Base-by-base conservation (phyloP, 2,888 invertebrate species). In the Chalcosyrphus nemorum region DNA sequence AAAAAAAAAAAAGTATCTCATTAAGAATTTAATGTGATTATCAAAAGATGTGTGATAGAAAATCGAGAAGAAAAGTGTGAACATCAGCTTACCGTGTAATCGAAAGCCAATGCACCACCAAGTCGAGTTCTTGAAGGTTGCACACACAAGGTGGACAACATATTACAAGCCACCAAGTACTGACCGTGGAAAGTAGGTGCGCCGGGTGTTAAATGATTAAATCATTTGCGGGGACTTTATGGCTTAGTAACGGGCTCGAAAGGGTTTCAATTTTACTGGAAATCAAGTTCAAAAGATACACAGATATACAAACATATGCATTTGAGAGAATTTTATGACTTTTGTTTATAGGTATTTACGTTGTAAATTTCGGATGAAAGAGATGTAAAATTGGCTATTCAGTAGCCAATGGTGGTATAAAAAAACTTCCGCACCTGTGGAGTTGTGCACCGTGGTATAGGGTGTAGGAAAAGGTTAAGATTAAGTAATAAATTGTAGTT, bases 11-110 rank as follows among this genome's bases (percentile, higher is more conserved):
- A 52, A 32, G 41, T 68, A 57, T 66, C 76, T 76, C 59, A 76
- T 76, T 76, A 76, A 50, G 76, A 59, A 68, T 66, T 76, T 76
- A 66, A 76, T 76, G 57, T 66, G 75, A 59, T 66, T 50, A 76
- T 59, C 74, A 75, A 38, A 56, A 68, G 9, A 50, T 50, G n/a
- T n/a, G n/a, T n/a, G 7, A 21, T 24, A 47, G 27, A 50, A 50
- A 21, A 27, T 4, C n/a, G 19, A 29, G 24, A 27, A 4, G 7
- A n/a, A n/a, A n/a, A 41, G 15, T 15, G 15, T 15, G 13, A 41
- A 43, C 43, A 27, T 2, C 27, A 29, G 47, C 9, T 4, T 43
- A 32, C 29, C 29, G 43, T 61, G 41, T 50, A 71, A 59, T 38
- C 45, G 27, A 59, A 71, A 45, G 32, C 56, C 45, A 15, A 32